Evolutionary conservation across 1,140 invertebrate genomes (phyloP), one percentile per base, ranked within the genome.

Genomic region (Aphaenogaster ashmeadi): DNA sequence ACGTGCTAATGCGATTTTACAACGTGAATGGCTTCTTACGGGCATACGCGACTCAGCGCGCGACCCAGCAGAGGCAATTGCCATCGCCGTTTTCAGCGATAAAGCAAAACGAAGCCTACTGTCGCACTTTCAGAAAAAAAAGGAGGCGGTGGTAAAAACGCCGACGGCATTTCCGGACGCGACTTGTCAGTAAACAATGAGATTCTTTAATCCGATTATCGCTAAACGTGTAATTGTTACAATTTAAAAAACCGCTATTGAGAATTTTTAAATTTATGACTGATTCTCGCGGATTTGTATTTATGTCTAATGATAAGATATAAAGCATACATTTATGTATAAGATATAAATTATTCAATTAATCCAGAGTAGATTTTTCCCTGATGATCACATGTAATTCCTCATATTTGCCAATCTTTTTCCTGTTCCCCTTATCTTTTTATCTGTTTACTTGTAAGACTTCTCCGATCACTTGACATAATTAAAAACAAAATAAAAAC

Each of bases 1-100:
- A 85, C 86, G 86, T 84, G 86, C 80, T 87, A 87, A 87, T 87
- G 69, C 58, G 79, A 74, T 84, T 87, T 87, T 87, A 84, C 80
- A 84, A 74, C 66, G 44, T 11, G 58, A 84, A 87, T 67, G 66
- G 75, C 52, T 71, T 88, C 88, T 85, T 86, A 54, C 60, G 60
- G 38, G 3, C 54, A 67, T n/a, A 21, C 36, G 44, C 56, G 72
- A 72, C 56, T 80, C 60, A 18, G 58, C n/a, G 58, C n/a, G 41
- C 66, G 66, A 47, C 33, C 33, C 56, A 38, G 50, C 71, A 15
- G 27, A 36, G 33, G 72, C 66, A 66, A 80, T 71, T 66, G 27
- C 84, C 56, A 64, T 87, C 21, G 4, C 27, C 9, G 50, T 75
- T 21, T 44, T 41, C 41, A 84, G 58, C 38, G 54, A 36, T 77